Evolutionary conservation across 2,113 vertebrate species (phyloP).

Genomic region (Sclerurus mexicanus): DNA sequence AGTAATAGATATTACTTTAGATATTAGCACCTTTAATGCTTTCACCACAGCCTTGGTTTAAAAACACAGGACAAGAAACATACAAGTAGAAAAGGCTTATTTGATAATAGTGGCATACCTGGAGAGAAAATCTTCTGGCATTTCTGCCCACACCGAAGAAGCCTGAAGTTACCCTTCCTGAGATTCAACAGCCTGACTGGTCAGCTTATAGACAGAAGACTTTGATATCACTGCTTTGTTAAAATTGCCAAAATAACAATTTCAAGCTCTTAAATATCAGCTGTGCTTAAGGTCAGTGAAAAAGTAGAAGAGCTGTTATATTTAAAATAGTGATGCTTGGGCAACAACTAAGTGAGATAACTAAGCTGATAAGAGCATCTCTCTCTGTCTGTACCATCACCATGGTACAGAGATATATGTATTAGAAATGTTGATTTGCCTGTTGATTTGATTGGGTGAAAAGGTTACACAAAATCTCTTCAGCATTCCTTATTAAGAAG

Average conservation of each 20-base stretch:
- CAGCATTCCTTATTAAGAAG: neutral
- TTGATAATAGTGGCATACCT: neutral
- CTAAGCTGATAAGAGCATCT: neutral
- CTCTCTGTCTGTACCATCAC: no score
- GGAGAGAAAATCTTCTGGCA: neutral
- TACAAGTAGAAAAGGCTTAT: neutral
- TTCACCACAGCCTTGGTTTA: neutral
- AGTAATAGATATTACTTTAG: neutral
- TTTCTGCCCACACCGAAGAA: neutral
- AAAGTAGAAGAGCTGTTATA: neutral
- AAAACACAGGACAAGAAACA: neutral
- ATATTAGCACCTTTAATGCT: neutral
- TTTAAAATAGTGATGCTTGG: neutral
- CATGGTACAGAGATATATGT: rapidly evolving
- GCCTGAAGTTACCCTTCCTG: neutral
- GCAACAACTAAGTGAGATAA: neutral
- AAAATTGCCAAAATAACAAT: neutral
- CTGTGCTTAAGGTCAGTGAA: neutral
- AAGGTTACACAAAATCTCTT: neutral
- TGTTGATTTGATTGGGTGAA: neutral
- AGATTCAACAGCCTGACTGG: neutral
- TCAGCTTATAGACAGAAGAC: neutral
- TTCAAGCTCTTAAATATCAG: neutral
- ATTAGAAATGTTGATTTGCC: neutral
- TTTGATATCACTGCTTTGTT: neutral